These are phyloP conservation scores for Australoheros facetus DNA, from an alignment of 2,797 vertebrate genomes.

Conservation along the genomic window DNA sequence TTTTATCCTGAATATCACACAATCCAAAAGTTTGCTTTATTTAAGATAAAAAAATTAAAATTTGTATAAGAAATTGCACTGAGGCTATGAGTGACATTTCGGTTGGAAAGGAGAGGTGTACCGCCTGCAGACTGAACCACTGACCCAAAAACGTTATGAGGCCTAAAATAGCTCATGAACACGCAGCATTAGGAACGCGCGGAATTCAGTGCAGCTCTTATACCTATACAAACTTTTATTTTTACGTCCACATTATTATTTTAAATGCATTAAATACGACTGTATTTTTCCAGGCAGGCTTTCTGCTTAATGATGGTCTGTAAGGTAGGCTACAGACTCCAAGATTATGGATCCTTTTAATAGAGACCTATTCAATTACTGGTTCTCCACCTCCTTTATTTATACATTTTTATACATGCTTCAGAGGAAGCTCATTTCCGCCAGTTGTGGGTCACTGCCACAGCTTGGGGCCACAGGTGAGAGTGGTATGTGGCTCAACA, in stretches of 20 bases:
- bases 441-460: neutral
- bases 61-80: neutral
- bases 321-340: neutral
- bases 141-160: conserved; percentile 29
- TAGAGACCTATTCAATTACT: neutral
- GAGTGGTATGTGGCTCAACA: too few relatives aligned
- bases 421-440: too few relatives aligned
- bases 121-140: conserved; percentile 10
- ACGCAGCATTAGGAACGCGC: neutral
- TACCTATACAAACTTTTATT: neutral
- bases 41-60: neutral
- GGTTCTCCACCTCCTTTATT: neutral
- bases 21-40: neutral
- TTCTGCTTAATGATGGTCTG: neutral
- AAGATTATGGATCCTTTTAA: neutral
- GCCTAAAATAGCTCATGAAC: conserved; percentile 32
- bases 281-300: neutral
- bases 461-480: neutral
- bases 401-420: too few relatives aligned
- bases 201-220: neutral
- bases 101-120: neutral
- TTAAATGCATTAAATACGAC: neutral
- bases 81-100: neutral
- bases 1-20: neutral
- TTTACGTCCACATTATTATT: neutral